Evolutionary conservation across 2,113 vertebrate genomes (phyloP).

Genomic region (Clarias batrachus): DNA sequence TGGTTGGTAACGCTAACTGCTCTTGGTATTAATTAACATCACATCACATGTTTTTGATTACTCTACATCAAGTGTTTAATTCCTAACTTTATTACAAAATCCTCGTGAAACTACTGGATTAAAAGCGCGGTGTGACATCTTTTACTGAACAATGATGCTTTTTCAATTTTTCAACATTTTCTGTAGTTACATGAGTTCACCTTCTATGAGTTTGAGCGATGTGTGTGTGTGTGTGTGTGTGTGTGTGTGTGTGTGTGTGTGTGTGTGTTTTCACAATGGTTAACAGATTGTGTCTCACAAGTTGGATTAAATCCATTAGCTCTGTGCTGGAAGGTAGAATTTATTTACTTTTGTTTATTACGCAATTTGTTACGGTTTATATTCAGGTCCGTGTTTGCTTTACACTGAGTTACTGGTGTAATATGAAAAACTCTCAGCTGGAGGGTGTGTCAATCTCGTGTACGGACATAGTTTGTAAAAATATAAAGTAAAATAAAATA

Average conservation of each 20-base stretch:
- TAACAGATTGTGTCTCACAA: neutral
- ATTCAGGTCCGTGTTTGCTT: neutral
- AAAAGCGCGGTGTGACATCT: neutral
- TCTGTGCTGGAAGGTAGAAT: neutral
- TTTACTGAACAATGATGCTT: neutral
- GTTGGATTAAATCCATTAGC: neutral
- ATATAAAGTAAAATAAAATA: too few relatives aligned
- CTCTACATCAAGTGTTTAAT: neutral
- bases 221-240: too few relatives aligned
- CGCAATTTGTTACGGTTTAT: neutral
- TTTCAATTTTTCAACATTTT: neutral
- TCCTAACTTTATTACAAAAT: neutral
- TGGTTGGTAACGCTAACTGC: neutral
- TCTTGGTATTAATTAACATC: neutral
- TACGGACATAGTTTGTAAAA: neutral
- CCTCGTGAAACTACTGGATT: neutral
- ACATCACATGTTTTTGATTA: neutral
- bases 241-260: too few relatives aligned
- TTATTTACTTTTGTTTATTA: neutral
- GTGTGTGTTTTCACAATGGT: neutral
- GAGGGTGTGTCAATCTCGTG: neutral
- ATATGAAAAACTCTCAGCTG: neutral
- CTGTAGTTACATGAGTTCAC: neutral
- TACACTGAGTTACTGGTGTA: neutral
- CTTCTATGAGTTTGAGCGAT: neutral